Evolutionary conservation across 2,113 vertebrate species (phyloP).

Genomic region (Delphinus delphis): DNA sequence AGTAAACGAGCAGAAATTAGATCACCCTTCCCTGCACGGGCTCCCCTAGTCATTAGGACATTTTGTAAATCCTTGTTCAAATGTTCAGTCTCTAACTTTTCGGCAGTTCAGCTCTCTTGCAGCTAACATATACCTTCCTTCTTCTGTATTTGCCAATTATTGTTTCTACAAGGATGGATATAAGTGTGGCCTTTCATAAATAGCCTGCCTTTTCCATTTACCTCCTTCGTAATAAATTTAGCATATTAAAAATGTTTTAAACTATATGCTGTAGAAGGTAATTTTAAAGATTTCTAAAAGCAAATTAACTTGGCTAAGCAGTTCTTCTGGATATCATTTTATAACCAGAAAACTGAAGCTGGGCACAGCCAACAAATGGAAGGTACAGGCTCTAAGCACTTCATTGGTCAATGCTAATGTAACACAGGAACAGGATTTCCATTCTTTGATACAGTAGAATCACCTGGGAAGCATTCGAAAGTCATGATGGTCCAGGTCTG

Average conservation of each 20-base stretch:
- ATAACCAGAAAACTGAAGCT: not conserved
- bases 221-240: constrained; percentile 35
- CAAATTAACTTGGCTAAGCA: not conserved
- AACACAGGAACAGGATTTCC: not conserved
- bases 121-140: not conserved
- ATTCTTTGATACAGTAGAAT: not conserved
- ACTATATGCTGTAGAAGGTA: not conserved
- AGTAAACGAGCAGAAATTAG: not conserved
- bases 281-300: constrained; percentile 39
- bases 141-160: not conserved
- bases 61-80: not conserved
- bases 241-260: not conserved
- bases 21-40: not conserved
- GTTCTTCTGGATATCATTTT: constrained; percentile 1
- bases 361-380: not conserved
- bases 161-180: not conserved
- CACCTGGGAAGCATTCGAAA: not conserved
- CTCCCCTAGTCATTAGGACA: not conserved
- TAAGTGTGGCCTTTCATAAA: constrained; percentile 6
- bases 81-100: not conserved
- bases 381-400: not conserved
- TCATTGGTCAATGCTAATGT: not conserved
- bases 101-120: not conserved
- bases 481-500: not conserved
- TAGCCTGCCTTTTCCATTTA: not conserved